Evolutionary conservation across 2,113 vertebrate species (phyloP).

Genomic region (Pagrus major): DNA sequence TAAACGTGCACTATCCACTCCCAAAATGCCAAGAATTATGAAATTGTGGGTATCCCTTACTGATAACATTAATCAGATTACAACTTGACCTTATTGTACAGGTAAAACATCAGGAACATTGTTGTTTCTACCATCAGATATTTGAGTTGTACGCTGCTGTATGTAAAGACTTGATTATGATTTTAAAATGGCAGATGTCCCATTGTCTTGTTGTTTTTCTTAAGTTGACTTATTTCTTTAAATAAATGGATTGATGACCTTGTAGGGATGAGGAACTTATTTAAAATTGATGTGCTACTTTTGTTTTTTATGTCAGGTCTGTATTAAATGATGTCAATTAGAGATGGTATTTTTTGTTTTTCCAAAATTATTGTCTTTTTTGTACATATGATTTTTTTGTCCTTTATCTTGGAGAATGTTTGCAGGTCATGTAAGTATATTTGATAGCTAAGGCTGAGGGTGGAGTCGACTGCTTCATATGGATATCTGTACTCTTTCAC

Average conservation of each 20-base stretch:
- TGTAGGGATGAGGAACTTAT: slow-evolving; percentile 1
- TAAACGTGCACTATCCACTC: background rate
- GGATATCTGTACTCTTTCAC: slow-evolving; percentile 27
- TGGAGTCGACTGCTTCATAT: slow-evolving; percentile 20
- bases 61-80: background rate
- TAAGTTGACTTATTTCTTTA: background rate
- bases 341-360: slow-evolving; percentile 11
- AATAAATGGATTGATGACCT: background rate
- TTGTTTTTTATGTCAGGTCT: slow-evolving; percentile 43
- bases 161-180: slow-evolving; percentile 27
- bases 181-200: slow-evolving; percentile 3
- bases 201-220: slow-evolving; percentile 17
- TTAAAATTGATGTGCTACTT: slow-evolving; percentile 26
- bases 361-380: slow-evolving; percentile 11
- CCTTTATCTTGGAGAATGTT: slow-evolving; percentile 17
- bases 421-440: slow-evolving; percentile 23
- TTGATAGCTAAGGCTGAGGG: background rate
- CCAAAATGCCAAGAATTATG: slow-evolving; percentile 17
- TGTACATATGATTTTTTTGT: slow-evolving; percentile 30
- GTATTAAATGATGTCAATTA: slow-evolving; percentile 71
- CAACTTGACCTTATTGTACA: background rate
- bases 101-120: slow-evolving; percentile 1
- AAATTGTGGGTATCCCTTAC: background rate
- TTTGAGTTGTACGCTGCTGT: slow-evolving; percentile 23
- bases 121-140: slow-evolving; percentile 3